These are phyloP conservation scores for Thunnus albacares DNA, from an alignment of 2,797 vertebrate species.

Conservation along the genomic window DNA sequence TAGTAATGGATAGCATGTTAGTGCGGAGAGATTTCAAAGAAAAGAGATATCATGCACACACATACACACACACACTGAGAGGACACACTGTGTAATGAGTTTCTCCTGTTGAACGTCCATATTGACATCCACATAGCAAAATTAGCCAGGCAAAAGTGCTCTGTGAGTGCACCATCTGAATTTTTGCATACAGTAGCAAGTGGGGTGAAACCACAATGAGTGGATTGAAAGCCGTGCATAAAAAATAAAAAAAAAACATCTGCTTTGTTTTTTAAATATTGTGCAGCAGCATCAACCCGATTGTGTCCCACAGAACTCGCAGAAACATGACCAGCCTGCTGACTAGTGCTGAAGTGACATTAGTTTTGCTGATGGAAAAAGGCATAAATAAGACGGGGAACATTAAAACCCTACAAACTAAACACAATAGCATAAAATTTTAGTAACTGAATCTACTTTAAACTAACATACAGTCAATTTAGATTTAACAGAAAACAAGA, in stretches of 20 bases:
- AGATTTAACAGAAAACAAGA: not conserved
- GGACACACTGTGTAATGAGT: slow-evolving; percentile 62
- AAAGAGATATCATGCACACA: slow-evolving; percentile 35
- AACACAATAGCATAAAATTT: not conserved
- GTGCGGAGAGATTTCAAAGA: slow-evolving; percentile 71
- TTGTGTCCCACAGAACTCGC: not conserved
- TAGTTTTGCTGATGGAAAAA: slow-evolving; percentile 16
- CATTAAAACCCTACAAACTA: not conserved
- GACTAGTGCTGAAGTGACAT: not conserved
- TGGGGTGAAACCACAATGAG: slow-evolving; percentile 69
- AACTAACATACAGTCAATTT: not conserved
- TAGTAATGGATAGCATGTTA: slow-evolving; percentile 75
- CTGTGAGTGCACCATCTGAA: slow-evolving; percentile 68
- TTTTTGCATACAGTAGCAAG: slow-evolving; percentile 55
- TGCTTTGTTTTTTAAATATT: slow-evolving; percentile 63
- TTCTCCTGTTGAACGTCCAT: slow-evolving; percentile 47
- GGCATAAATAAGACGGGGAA: not conserved
- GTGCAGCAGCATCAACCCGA: slow-evolving; percentile 21
- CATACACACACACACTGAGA: slow-evolving; percentile 1
- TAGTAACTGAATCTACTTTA: not conserved
- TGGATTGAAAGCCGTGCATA: slow-evolving; percentile 59
- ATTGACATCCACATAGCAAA: slow-evolving; percentile 43
- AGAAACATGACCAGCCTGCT: not conserved
- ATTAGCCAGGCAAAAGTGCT: slow-evolving; percentile 70
- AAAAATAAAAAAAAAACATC: slow-evolving; percentile 11